Conservation (phyloP, 2,888 invertebrate species). For the Ennomos erosarius region DNA sequence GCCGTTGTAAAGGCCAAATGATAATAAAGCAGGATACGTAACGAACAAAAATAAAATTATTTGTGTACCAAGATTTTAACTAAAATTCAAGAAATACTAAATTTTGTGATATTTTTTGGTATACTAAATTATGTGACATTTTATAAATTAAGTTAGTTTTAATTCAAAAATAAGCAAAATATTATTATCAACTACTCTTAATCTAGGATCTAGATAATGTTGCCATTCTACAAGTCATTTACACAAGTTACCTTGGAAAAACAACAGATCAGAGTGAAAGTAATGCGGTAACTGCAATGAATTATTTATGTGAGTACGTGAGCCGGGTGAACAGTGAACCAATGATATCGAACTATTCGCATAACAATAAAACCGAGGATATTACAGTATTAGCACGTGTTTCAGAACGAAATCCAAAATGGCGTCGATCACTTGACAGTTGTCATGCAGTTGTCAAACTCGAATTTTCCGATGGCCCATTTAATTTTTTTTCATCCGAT, state of each 20-base stretch:
- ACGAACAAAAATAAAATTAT: background rate
- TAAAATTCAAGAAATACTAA: too few relatives aligned
- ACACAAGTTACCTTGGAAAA: background rate
- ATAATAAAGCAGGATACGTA: too few relatives aligned
- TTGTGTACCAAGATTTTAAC: background rate
- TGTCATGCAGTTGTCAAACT: conserved; percentile 28
- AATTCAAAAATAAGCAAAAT: too few relatives aligned
- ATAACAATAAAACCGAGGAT: conserved; percentile 14
- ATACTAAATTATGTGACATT: too few relatives aligned
- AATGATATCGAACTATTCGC: conserved; percentile 13
- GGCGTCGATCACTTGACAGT: conserved; percentile 38
- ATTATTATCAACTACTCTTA: too few relatives aligned
- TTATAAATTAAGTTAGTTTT: too few relatives aligned
- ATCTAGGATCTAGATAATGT: too few relatives aligned
- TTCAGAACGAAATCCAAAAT: conserved; percentile 29
- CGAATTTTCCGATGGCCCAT: too few relatives aligned
- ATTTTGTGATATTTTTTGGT: too few relatives aligned
- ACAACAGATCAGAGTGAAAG: conserved; percentile 57
- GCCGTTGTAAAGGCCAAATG: too few relatives aligned
- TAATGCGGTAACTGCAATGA: conserved; percentile 59
- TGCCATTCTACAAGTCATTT: too few relatives aligned
- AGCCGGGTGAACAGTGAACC: conserved; percentile 41
- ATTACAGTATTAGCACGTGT: conserved; percentile 29
- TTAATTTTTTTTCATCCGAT: too few relatives aligned
- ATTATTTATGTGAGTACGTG: conserved; percentile 54